phyloP scores from a whole-genome alignment of 1,140 invertebrate species.

The Whitmania pigra region DNA sequence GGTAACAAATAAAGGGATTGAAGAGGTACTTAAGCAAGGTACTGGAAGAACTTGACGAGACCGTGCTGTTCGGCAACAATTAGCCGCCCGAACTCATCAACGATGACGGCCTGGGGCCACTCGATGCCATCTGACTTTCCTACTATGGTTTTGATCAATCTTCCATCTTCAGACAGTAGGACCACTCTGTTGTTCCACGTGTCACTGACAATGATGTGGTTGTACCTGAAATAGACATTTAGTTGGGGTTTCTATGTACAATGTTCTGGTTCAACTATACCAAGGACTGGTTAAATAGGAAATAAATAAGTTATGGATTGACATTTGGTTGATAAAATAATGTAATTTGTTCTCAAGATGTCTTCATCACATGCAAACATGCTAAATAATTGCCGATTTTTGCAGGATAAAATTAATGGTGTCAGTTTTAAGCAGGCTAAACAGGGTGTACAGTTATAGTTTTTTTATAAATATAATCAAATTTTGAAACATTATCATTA shows the following conservation, averaged over 20 bases:
- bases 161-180: constrained; percentile 29
- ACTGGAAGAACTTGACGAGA: constrained; percentile 23
- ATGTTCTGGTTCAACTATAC: not conserved
- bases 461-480: no score
- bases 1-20: not conserved
- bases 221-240: constrained; percentile 11
- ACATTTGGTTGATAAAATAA: no score
- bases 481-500: not conserved
- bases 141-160: constrained; percentile 28
- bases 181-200: constrained; percentile 31
- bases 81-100: constrained; percentile 20
- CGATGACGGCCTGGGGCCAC: constrained; percentile 28
- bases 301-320: no score
- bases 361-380: no score
- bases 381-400: no score
- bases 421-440: no score
- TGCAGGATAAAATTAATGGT: no score
- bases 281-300: no score
- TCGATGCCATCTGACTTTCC: constrained; percentile 28
- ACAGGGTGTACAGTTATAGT: no score
- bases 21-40: constrained; percentile 4
- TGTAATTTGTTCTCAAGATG: no score
- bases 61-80: constrained; percentile 24
- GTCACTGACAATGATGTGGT: constrained; percentile 31
- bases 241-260: not conserved